Conservation (phyloP, 1,140 invertebrate species). For the Lethocerus indicus region DNA sequence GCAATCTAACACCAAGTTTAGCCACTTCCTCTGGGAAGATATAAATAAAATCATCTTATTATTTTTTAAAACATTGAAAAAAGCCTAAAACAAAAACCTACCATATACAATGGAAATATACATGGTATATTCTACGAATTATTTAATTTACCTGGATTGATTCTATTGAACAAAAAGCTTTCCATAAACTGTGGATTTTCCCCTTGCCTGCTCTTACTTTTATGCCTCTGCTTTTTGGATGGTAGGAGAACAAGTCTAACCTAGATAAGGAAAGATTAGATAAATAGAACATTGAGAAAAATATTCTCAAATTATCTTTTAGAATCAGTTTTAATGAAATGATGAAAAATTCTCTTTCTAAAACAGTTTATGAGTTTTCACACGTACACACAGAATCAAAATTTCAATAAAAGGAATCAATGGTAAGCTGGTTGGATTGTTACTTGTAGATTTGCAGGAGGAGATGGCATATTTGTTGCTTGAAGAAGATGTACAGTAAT, state of each 20-base stretch:
- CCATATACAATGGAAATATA: not conserved
- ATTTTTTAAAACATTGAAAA: too few relatives aligned
- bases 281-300: too few relatives aligned
- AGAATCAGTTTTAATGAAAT: too few relatives aligned
- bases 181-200: slow-evolving; percentile 84
- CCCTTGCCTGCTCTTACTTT: slow-evolving; percentile 76
- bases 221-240: slow-evolving; percentile 82
- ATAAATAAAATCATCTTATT: slow-evolving; percentile 1
- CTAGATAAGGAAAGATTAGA: slow-evolving; percentile 32
- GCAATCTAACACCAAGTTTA: slow-evolving; percentile 71
- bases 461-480: slow-evolving; percentile 57
- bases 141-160: slow-evolving; percentile 54
- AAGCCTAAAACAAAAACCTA: too few relatives aligned
- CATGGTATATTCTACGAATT: not conserved
- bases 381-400: too few relatives aligned
- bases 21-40: slow-evolving; percentile 61
- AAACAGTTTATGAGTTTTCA: too few relatives aligned
- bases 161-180: slow-evolving; percentile 75
- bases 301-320: too few relatives aligned
- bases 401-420: too few relatives aligned
- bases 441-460: slow-evolving; percentile 5
- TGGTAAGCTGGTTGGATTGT: not conserved
- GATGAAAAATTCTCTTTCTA: too few relatives aligned
- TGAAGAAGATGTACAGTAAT: slow-evolving; percentile 82
- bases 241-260: slow-evolving; percentile 73